Conservation (phyloP, 2,888 invertebrate species). For the Agrochola macilenta region DNA sequence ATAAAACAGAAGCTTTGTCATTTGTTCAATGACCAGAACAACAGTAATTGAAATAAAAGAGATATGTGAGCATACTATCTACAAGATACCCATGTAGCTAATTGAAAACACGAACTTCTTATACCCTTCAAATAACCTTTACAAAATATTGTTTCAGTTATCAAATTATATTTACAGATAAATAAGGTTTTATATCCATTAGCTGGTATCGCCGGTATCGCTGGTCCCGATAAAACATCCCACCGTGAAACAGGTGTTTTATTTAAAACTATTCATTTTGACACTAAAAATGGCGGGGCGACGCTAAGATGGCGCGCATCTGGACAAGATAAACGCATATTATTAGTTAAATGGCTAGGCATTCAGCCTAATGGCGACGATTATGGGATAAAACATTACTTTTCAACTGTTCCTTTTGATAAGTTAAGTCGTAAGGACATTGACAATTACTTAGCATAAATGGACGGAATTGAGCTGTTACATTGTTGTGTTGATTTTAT, state of each 20-base stretch:
- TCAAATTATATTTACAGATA: slow-evolving; percentile 21
- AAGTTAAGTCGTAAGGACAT: slow-evolving; percentile 33
- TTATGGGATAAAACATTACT: slow-evolving; percentile 51
- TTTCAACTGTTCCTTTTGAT: slow-evolving; percentile 52
- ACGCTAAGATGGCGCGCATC: slow-evolving; percentile 52
- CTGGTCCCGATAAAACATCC: slow-evolving; percentile 38
- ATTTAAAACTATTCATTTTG: slow-evolving; percentile 59
- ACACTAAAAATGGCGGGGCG: slow-evolving; percentile 47
- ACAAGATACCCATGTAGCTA: slow-evolving; percentile 30
- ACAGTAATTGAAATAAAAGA: slow-evolving; percentile 19
- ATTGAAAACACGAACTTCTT: slow-evolving; percentile 37
- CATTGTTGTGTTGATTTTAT: slow-evolving; percentile 29
- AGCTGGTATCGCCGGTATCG: slow-evolving; percentile 31
- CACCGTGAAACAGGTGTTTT: slow-evolving; percentile 55
- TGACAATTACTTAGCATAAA: slow-evolving; percentile 47
- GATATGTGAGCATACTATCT: slow-evolving; percentile 9
- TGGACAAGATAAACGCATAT: slow-evolving; percentile 56
- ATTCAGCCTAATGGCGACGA: slow-evolving; percentile 59
- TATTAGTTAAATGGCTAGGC: slow-evolving; percentile 60
- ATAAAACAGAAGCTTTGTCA: not conserved
- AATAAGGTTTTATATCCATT: slow-evolving; percentile 47
- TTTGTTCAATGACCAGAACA: slow-evolving; percentile 13
- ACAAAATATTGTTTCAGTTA: slow-evolving; percentile 29
- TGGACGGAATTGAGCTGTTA: slow-evolving; percentile 28
- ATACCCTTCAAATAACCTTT: slow-evolving; percentile 13